Percentiles rank a stretch among this genome's conserved stretches.
These are phyloP conservation scores for Periparus ater DNA, from an alignment of 2,797 vertebrate genomes.

Conservation along the genomic window DNA sequence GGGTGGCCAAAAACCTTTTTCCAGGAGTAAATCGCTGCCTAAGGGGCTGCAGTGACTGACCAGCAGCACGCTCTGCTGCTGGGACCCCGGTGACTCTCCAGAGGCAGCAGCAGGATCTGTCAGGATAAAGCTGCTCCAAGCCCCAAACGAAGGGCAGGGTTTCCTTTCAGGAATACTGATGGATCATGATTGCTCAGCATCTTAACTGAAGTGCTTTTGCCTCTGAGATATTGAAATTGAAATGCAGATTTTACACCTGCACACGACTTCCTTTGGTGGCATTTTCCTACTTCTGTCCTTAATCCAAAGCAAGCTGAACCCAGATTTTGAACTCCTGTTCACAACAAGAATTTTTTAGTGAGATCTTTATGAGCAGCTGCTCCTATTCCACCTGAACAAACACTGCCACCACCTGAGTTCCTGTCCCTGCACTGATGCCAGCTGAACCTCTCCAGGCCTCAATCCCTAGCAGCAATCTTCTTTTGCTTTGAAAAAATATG, in stretches of 20 bases:
- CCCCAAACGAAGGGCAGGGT: neutral
- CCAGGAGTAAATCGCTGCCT: neutral
- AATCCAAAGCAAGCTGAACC: neutral
- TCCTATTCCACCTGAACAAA: neutral
- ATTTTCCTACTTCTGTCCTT: neutral
- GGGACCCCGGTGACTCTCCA: fast-evolving
- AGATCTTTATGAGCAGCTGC: neutral
- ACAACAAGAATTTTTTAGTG: neutral
- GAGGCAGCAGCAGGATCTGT: neutral
- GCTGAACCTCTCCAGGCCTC: neutral
- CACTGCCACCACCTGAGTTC: neutral
- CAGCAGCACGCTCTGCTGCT: neutral
- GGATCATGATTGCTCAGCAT: neutral
- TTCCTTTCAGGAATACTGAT: neutral
- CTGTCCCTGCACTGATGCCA: neutral
- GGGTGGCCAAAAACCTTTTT: neutral
- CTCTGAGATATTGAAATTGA: neutral
- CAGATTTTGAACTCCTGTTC: neutral
- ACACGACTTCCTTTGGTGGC: fast-evolving
- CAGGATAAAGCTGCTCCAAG: neutral
- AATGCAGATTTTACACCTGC: neutral
- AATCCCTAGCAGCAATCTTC: neutral
- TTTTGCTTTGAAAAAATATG: neutral
- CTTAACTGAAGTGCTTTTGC: neutral
- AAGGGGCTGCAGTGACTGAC: neutral